Percentiles rank a stretch among this genome's conserved stretches.
phyloP scores from a whole-genome alignment of 2,113 vertebrate species.

The Microcebus ravelobensis region DNA sequence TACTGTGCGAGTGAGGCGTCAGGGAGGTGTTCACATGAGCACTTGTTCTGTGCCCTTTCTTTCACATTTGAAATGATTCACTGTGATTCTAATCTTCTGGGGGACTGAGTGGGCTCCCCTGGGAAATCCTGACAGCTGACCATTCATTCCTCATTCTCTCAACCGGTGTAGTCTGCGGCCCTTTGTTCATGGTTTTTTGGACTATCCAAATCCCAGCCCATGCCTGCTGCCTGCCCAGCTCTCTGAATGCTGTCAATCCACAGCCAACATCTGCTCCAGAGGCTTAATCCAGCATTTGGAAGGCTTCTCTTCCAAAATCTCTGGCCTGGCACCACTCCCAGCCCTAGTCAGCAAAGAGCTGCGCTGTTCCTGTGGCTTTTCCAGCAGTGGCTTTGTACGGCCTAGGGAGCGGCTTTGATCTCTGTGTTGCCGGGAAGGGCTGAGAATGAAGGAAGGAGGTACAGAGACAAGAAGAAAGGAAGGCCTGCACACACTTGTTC shows the following conservation, averaged over 20 bases:
- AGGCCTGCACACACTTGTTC: conserved; percentile 13
- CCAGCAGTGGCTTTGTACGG: conserved; percentile 37
- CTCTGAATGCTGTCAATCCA: conserved; percentile 67
- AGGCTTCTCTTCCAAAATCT: conserved; percentile 73
- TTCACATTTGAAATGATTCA: neutral
- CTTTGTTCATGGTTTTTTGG: conserved; percentile 52
- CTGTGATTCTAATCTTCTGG: neutral
- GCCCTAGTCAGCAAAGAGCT: conserved; percentile 63
- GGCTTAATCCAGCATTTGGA: conserved; percentile 72
- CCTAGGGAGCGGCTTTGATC: conserved; percentile 61
- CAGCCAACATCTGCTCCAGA: conserved; percentile 78
- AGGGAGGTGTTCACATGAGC: neutral
- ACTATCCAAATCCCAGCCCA: conserved; percentile 29
- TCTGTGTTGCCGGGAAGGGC: neutral
- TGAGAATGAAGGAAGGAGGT: neutral
- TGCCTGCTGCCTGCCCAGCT: conserved; percentile 50
- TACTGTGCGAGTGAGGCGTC: neutral
- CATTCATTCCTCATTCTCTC: neutral
- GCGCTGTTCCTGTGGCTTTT: conserved; percentile 59
- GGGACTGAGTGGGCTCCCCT: neutral
- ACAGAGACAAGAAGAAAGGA: neutral
- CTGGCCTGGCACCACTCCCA: conserved; percentile 75
- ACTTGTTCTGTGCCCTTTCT: neutral
- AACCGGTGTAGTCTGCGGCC: neutral
- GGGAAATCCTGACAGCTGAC: neutral